phyloP scores from a whole-genome alignment of 2,888 invertebrate species.

The Lamproptera curius region DNA sequence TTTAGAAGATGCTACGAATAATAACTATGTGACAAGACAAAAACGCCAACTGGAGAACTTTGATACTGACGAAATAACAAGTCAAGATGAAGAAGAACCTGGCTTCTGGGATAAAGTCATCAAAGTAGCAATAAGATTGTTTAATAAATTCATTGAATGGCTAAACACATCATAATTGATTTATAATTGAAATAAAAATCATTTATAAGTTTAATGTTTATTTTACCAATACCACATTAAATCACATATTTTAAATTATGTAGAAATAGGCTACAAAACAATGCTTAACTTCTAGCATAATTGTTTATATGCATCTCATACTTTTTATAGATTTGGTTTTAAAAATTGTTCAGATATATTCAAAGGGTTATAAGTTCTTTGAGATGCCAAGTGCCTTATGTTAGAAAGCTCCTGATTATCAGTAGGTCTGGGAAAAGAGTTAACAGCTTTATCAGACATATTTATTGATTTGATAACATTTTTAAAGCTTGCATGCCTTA shows the following conservation, averaged over 20 bases:
- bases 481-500: conserved; percentile 35
- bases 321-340: conserved; percentile 26
- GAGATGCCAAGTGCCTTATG: conserved; percentile 41
- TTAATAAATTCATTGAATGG: conserved; percentile 68
- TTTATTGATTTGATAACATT: conserved; percentile 39
- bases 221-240: not conserved
- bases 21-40: conserved; percentile 29
- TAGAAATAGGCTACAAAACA: not conserved
- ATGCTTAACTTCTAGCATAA: not conserved
- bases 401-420: conserved; percentile 37
- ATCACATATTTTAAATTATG: no score
- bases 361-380: conserved; percentile 54
- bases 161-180: conserved; percentile 45
- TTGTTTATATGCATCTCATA: no score
- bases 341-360: conserved; percentile 44
- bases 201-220: conserved; percentile 9
- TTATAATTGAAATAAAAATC: not conserved
- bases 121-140: conserved; percentile 62
- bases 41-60: conserved; percentile 61
- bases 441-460: conserved; percentile 35
- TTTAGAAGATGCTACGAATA: conserved; percentile 5
- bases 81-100: conserved; percentile 54
- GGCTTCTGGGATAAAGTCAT: conserved; percentile 69
- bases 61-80: conserved; percentile 46
- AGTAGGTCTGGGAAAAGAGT: conserved; percentile 38